These are phyloP conservation scores for Phenganax marumi DNA, from an alignment of 92 coral and sea anemone species.

Conservation along the genomic window DNA sequence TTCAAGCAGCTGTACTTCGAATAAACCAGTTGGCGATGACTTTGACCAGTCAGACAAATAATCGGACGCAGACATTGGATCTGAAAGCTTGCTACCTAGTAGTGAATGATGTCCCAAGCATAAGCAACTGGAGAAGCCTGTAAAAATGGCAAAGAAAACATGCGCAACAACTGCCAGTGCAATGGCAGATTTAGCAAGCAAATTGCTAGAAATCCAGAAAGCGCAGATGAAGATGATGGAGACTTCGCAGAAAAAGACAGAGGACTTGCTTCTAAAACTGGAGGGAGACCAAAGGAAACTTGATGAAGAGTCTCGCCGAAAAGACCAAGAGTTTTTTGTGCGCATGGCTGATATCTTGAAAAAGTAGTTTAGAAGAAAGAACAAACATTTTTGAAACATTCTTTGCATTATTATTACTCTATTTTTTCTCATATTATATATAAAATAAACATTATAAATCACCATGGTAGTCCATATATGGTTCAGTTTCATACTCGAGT, in stretches of 20 bases:
- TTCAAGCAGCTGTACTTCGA: background rate
- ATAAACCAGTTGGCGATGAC: background rate
- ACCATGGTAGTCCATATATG: too few species aligned
- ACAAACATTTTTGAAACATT: background rate
- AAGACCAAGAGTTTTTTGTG: slow-evolving; percentile 37
- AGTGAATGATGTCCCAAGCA: background rate
- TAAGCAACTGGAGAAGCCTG: background rate
- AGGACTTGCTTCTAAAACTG: slow-evolving; percentile 29
- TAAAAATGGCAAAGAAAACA: slow-evolving; percentile 46
- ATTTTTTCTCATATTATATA: background rate
- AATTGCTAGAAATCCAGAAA: slow-evolving; percentile 55
- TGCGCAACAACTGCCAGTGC: slow-evolving; percentile 42
- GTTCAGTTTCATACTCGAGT: too few species aligned
- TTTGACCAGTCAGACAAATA: slow-evolving; percentile 29
- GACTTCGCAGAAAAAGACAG: slow-evolving; percentile 39
- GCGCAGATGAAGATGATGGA: slow-evolving; percentile 53
- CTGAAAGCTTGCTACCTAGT: background rate
- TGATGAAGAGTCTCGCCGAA: slow-evolving; percentile 33
- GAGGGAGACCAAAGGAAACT: slow-evolving; percentile 18
- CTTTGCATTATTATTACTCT: background rate
- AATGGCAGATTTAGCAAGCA: slow-evolving; percentile 48
- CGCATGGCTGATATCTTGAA: slow-evolving; percentile 45
- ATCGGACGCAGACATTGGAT: slow-evolving; percentile 29
- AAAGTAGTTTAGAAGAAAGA: slow-evolving; percentile 5
- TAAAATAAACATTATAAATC: too few species aligned